Conservation (phyloP, 2,113 vertebrate species). For the Tetrax tetrax region DNA sequence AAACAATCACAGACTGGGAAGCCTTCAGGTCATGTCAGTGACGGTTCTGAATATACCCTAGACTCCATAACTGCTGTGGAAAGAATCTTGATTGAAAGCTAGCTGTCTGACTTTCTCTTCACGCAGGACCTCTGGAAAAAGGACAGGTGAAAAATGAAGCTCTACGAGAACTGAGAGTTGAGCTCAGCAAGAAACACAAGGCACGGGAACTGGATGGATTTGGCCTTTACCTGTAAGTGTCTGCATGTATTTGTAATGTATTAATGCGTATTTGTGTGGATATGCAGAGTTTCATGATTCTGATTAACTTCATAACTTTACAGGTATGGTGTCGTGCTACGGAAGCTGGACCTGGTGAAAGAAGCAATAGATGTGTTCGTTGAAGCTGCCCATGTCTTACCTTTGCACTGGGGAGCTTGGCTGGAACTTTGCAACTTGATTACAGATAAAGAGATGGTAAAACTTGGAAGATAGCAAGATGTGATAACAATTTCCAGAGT, state of each 20-base stretch:
- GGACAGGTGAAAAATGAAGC: slow-evolving; percentile 98
- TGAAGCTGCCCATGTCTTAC: slow-evolving; percentile 90
- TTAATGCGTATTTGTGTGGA: background rate
- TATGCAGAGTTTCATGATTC: background rate
- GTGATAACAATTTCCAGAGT: background rate
- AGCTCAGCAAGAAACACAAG: slow-evolving; percentile 95
- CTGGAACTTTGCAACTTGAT: slow-evolving; percentile 97
- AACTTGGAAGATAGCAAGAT: background rate
- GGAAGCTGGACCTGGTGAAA: slow-evolving; percentile 94
- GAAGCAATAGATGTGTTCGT: slow-evolving; percentile 97
- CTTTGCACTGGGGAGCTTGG: slow-evolving; percentile 98
- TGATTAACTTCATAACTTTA: background rate
- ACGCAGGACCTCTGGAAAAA: slow-evolving; percentile 92
- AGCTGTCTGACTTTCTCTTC: background rate
- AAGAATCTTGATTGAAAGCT: background rate
- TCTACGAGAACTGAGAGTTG: slow-evolving; percentile 91
- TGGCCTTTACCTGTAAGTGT: slow-evolving; percentile 91
- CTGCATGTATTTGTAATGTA: background rate
- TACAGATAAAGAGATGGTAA: slow-evolving; percentile 98
- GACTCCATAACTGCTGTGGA: background rate
- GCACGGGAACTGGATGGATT: slow-evolving; percentile 94
- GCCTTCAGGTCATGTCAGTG: background rate
- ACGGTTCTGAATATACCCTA: background rate
- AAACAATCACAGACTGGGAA: background rate
- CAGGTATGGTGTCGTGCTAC: slow-evolving; percentile 95